Evolutionary conservation across 2,888 invertebrate genomes (phyloP).

Genomic region (Sinhomidia bicolor): DNA sequence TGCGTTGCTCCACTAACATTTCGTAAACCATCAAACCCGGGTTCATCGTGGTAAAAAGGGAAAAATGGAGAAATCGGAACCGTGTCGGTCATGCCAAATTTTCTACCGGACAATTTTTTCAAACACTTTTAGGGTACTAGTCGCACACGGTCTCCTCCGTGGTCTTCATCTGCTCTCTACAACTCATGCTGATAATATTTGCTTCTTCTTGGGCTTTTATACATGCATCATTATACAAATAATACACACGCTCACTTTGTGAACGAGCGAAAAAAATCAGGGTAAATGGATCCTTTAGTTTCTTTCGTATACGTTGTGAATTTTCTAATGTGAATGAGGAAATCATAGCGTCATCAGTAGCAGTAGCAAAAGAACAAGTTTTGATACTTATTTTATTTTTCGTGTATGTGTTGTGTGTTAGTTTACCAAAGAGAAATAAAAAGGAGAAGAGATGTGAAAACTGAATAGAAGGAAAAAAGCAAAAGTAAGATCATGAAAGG

Average conservation of each 20-base stretch:
- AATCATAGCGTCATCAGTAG: background rate
- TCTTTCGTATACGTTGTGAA: background rate
- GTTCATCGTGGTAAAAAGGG: slow-evolving; percentile 64
- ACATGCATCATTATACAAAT: slow-evolving; percentile 32
- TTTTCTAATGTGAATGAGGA: slow-evolving; percentile 14
- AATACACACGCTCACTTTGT: slow-evolving; percentile 43
- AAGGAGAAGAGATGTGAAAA: background rate
- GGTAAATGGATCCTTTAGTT: background rate
- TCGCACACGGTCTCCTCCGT: slow-evolving; percentile 19
- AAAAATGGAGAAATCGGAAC: slow-evolving; percentile 76
- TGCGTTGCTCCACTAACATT: slow-evolving; percentile 67
- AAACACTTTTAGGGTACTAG: slow-evolving; percentile 67
- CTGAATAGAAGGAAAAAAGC: slow-evolving; percentile 44
- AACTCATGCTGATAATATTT: slow-evolving; percentile 19
- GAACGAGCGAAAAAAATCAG: slow-evolving; percentile 19
- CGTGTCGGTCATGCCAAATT: slow-evolving; percentile 79
- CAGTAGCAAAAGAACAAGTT: background rate
- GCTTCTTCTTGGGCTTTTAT: background rate
- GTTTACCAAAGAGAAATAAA: slow-evolving; percentile 18
- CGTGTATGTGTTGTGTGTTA: slow-evolving; percentile 7
- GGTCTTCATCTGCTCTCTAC: slow-evolving; percentile 61
- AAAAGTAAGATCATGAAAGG: slow-evolving; percentile 57
- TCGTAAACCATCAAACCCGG: slow-evolving; percentile 44
- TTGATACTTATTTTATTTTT: background rate
- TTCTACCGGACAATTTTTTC: slow-evolving; percentile 77